Percentiles rank a stretch among this genome's conserved stretches.
These are phyloP conservation scores for Caenorhabditis tropicalis DNA, from an alignment of 1,140 invertebrate genomes.

Conservation along the genomic window DNA sequence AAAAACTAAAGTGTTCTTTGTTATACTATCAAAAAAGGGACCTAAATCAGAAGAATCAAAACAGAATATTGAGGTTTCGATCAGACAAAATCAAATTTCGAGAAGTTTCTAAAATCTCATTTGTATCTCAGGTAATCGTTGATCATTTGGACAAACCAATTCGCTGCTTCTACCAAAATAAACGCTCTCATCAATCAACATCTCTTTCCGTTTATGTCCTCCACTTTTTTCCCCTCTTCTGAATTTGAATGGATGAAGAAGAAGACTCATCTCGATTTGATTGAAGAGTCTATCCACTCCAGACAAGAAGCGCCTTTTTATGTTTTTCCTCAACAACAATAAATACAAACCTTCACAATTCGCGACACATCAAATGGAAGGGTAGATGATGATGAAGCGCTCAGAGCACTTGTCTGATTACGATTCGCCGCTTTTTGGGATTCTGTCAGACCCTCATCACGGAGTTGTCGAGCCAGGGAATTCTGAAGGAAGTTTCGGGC, in stretches of 20 bases:
- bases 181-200: slow-evolving; percentile 11
- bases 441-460: slow-evolving; percentile 48
- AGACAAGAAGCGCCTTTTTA: background rate
- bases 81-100: too few species aligned
- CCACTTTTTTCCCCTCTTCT: background rate
- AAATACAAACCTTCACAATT: slow-evolving; percentile 43
- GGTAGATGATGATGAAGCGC: background rate
- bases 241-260: background rate
- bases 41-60: background rate
- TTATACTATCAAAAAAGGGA: background rate
- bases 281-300: slow-evolving; percentile 41
- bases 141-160: background rate
- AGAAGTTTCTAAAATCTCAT: background rate
- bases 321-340: background rate
- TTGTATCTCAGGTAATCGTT: background rate
- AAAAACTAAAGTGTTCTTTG: too few species aligned
- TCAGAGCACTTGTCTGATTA: slow-evolving; percentile 33
- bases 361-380: slow-evolving; percentile 39
- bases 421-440: slow-evolving; percentile 49
- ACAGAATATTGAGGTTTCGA: too few species aligned
- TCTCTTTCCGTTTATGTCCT: background rate
- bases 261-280: slow-evolving; percentile 10
- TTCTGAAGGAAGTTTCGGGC: slow-evolving; percentile 16
- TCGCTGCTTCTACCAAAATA: background rate
- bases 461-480: slow-evolving; percentile 42